Evolutionary conservation across 2,113 vertebrate species (phyloP).

Genomic region (Apteryx owenii): DNA sequence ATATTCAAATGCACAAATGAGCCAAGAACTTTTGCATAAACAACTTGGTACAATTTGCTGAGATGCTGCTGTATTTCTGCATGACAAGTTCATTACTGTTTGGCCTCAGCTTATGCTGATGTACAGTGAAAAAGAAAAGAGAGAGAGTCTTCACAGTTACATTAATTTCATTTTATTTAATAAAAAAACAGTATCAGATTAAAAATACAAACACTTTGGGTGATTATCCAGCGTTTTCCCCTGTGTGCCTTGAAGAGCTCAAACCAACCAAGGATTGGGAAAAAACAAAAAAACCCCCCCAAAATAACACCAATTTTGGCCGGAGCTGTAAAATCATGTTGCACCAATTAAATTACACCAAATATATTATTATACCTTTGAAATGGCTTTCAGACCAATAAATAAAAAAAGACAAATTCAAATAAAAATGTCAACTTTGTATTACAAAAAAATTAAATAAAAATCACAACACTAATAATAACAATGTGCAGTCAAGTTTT

Average conservation of each 20-base stretch:
- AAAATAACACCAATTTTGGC: constrained; percentile 74
- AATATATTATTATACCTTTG: constrained; percentile 90
- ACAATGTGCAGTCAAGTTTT: constrained; percentile 99
- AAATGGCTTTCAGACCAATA: constrained; percentile 99
- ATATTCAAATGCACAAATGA: not conserved
- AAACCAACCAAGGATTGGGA: constrained; percentile 77
- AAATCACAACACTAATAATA: constrained; percentile 91
- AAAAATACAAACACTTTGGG: constrained; percentile 83
- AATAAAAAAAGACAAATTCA: constrained; percentile 89
- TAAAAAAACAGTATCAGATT: constrained; percentile 80
- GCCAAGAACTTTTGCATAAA: constrained; percentile 52
- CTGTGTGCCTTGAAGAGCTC: constrained; percentile 69
- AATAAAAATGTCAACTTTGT: constrained; percentile 89
- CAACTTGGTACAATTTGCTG: constrained; percentile 13
- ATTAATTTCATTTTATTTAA: constrained; percentile 80
- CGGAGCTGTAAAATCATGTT: constrained; percentile 79
- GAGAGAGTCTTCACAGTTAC: constrained; percentile 58
- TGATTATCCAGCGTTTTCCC: constrained; percentile 78
- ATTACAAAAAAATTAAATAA: constrained; percentile 88
- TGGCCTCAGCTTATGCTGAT: not conserved
- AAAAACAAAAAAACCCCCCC: not conserved
- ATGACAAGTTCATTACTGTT: constrained; percentile 28
- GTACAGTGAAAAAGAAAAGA: not conserved
- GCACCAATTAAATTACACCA: constrained; percentile 89
- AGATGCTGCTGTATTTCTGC: constrained; percentile 31